Base-by-base conservation (phyloP, 2,113 vertebrate genomes). In the Australoheros scitulus region DNA sequence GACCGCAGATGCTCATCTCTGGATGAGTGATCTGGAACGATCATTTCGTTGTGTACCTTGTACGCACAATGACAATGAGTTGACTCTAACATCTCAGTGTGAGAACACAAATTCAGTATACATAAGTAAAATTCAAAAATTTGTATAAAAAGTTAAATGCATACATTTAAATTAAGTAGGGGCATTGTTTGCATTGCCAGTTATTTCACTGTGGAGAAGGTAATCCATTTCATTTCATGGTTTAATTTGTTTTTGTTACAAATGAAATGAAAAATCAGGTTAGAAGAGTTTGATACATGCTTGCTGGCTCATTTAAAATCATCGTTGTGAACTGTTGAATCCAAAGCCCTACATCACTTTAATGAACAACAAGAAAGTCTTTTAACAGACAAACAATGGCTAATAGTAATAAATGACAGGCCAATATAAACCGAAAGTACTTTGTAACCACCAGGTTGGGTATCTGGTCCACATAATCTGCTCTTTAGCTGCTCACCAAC, bases 381-480 rank as follows among this genome's bases (percentile, higher is more conserved):
- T 41, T 41, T 11, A 41, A 47, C 64, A 47, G 14, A 70, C 41
- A 29, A 13, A 70, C 9, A 0, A 50, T 24, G 18, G 24, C 1
- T 29, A 1, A 1, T 70, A 43, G 26, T 70, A 70, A 70, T 3
- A 20, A 70, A 70, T 70, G 26, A 70, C 24, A 3, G 65, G 2
- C 24, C 43, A 52, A 24, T 50, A 70, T 0, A 70, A 52, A 29
- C 5, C 0, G 47, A 70, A 50, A 50, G 43, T 29, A 4, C 41
- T 41, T 47, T 47, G 11, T 38, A 68, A 0, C 64, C 65, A 70
- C 65, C 43, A 32, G 43, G 26, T 6, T 70, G 43, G 43, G 17
- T 29, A 24, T 70, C 43, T 70, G 65, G 43, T 70, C 43, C 65
- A 50, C 15, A 17, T 70, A 70, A 70, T 11, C 65, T 70, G 65